Evolutionary conservation across 2,113 vertebrate genomes (phyloP).

Genomic region (Megaceryle maxima): DNA sequence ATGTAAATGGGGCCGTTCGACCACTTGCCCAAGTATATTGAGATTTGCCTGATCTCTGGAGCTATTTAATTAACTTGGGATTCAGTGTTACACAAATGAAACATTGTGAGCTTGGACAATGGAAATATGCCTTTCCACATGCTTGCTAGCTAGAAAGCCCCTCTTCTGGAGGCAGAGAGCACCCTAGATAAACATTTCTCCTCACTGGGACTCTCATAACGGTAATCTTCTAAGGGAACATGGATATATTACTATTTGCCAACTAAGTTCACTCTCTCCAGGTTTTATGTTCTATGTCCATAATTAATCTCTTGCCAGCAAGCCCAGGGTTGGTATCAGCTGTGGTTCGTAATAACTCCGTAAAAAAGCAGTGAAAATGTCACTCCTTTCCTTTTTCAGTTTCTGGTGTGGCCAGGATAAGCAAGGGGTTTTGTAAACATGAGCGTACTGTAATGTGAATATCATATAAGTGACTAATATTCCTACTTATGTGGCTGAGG

Average conservation of each 20-base stretch:
- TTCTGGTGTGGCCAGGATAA: background rate
- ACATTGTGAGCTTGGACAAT: constrained; percentile 41
- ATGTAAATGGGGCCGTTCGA: constrained; percentile 14
- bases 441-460: background rate
- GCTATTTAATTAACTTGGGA: constrained; percentile 67
- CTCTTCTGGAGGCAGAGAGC: background rate
- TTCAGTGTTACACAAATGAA: constrained; percentile 57
- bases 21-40: constrained; percentile 6
- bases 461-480: background rate
- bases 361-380: background rate
- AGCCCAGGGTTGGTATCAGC: background rate
- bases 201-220: background rate
- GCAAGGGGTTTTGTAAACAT: background rate
- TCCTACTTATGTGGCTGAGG: background rate
- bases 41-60: constrained; percentile 43
- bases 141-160: background rate
- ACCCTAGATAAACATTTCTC: background rate
- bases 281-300: background rate
- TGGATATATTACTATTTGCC: background rate
- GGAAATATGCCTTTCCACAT: background rate
- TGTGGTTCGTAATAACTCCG: accelerated
- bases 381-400: background rate
- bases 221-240: background rate
- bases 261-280: background rate
- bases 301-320: background rate